Base-by-base conservation (phyloP, 2,113 vertebrate species). In the Aspiorhynchus laticeps region DNA sequence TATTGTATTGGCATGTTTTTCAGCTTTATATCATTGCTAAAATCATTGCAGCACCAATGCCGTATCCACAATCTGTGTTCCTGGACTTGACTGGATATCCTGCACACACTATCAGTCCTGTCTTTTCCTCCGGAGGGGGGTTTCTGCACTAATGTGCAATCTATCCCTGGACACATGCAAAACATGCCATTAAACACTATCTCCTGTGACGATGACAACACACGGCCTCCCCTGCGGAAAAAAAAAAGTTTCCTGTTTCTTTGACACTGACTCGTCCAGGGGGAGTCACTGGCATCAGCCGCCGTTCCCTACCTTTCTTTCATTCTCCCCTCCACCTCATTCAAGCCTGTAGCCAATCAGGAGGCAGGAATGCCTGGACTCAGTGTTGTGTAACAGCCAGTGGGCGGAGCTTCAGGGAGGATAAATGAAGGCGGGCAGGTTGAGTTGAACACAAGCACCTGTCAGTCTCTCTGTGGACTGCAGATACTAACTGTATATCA, bases 391-490 rank as follows among this genome's bases (percentile, higher is more conserved):
- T 87, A 89, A 78, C 56, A 65, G 19, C 46, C 1, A 61, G 9
- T 21, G 85, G 85, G 38, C 65, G 84, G 86, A 38, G 83, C 24
- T 24, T 9, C 0, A 2, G 48, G 83, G n/a, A 46, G 28, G 93
- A 95, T 95, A 95, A 94, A 90, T 85, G 88, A 82, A n/a, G 86
- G 36, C 24, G 59, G 26, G 86, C 65, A 85, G 46, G 87, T 15
- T 61, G 75, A 74, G 77, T 80, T 28, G 56, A 85, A 91, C 91
- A 92, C 71, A 93, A 93, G 88, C 93, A 95, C 94, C 94, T 95
- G 95, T 91, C 88, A 88, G 73, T 69, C 87, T 73, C 77, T 76
- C 41, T 15, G 43, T 31, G 63, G 33, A 31, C 73, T 38, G 61
- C 51, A 63, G 19, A 21, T 84, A 71, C 63, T 65, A 51, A 31